These are phyloP conservation scores for Mastomys coucha DNA, from an alignment of 2,113 vertebrate genomes.

Conservation along the genomic window DNA sequence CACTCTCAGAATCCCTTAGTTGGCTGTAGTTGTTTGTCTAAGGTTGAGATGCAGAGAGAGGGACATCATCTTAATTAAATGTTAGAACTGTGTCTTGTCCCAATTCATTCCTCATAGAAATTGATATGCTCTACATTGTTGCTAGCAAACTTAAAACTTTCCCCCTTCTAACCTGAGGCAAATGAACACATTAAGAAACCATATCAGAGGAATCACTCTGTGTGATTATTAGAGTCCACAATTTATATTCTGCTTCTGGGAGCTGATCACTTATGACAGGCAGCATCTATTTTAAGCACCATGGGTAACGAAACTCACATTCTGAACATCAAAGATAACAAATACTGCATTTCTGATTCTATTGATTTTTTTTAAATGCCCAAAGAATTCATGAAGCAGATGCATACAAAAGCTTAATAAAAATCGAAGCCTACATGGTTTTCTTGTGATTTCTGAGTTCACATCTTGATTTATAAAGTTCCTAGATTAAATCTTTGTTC, in stretches of 20 bases:
- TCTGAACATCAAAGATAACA: constrained; percentile 10
- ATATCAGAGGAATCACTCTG: background rate
- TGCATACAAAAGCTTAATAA: background rate
- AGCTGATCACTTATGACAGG: constrained; percentile 47
- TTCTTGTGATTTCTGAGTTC: constrained; percentile 22
- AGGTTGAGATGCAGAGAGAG: background rate
- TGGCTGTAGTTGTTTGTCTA: background rate
- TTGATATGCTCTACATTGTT: background rate
- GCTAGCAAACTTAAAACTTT: constrained; percentile 10
- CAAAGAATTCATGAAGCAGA: constrained; percentile 26
- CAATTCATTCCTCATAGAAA: constrained; percentile 40
- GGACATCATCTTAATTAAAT: background rate
- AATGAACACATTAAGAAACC: constrained; percentile 21
- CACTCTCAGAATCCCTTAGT: background rate
- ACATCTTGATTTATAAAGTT: constrained; percentile 29
- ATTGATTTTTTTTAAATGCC: constrained; percentile 34
- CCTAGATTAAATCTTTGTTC: constrained; percentile 1
- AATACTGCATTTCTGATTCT: background rate
- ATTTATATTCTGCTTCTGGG: constrained; percentile 14
- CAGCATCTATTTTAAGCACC: constrained; percentile 52
- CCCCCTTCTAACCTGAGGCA: background rate
- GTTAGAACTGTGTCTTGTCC: constrained; percentile 1
- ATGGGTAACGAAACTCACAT: background rate
- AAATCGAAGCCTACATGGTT: background rate
- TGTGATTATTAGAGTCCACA: constrained; percentile 14